Evolutionary conservation across 2,113 vertebrate genomes (phyloP), one percentile per base, ranked within the genome.

Genomic region (Megaceryle torquata): DNA sequence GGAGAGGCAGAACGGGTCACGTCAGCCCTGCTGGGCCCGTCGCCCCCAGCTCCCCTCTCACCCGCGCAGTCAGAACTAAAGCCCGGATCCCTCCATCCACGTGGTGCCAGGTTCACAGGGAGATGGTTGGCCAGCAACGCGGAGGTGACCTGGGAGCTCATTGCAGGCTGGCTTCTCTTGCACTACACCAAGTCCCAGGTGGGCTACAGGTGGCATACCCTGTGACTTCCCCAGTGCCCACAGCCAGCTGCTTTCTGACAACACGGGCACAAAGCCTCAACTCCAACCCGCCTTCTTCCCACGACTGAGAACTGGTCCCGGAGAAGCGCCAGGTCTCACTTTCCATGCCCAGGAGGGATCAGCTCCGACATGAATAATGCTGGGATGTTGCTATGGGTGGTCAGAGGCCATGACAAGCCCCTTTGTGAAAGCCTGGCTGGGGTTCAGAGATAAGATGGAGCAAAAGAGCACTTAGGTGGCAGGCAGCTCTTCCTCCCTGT

Each of bases 31-130:
- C 26, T 68, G 6, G 16, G 25, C n/a, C 31, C 14, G 8, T 1
- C 2, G 2, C 0, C 0, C 63, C 5, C 53, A 8, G 43, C 43
- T 69, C 15, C 54, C 37, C 35, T 43, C 17, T 13, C 18, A 10
- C 0, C 9, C 82, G 1, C 50, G 5, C 6, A 7, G 26, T 1
- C 56, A 13, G 21, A 67, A 15, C 48, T 4, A 7, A 33, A 16
- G 5, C 26, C 21, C 2, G 3, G 28, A 29, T 5, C 33, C 54
- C 13, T 29, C 35, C 59, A 41, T 2, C 39, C 22, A 2, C 6
- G 3, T 0, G 5, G 74, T 13, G 18, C 17, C 29, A 19, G 59
- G 29, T 10, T 46, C 31, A 12, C 31, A 14, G 54, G 28, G 24
- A 16, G 56, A 33, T 2, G 35, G 59, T 19, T 60, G 26, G 37